phyloP scores from a whole-genome alignment of 1,140 invertebrate species.

The Lordiphosa mommai region DNA sequence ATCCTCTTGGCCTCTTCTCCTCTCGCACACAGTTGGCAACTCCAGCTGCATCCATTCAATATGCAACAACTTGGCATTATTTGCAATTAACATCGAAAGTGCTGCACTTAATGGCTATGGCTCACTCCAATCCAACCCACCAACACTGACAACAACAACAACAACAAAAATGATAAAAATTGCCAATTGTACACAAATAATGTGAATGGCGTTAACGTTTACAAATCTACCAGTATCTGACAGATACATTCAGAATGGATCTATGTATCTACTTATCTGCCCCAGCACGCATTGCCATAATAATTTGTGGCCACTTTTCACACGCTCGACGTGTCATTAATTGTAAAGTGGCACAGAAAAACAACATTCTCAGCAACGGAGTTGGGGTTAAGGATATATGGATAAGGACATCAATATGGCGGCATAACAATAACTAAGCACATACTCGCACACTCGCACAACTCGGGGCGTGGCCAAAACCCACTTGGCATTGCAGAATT shows the following conservation, averaged over 20 bases:
- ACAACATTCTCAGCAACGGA: slow-evolving; percentile 14
- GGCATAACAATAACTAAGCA: slow-evolving; percentile 34
- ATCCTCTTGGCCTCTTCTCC: not conserved
- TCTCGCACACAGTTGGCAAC: not conserved
- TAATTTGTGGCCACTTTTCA: slow-evolving; percentile 58
- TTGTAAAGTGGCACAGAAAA: slow-evolving; percentile 42
- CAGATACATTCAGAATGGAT: slow-evolving; percentile 14
- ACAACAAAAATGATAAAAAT: slow-evolving; percentile 9
- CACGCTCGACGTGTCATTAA: slow-evolving; percentile 57
- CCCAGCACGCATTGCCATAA: slow-evolving; percentile 24
- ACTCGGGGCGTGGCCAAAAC: slow-evolving; percentile 17
- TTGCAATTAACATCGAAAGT: slow-evolving; percentile 55
- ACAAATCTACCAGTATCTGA: slow-evolving; percentile 15
- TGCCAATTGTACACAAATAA: slow-evolving; percentile 22
- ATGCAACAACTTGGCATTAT: slow-evolving; percentile 22
- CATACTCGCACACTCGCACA: slow-evolving; percentile 11
- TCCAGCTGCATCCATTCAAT: slow-evolving; percentile 15
- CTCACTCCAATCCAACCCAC: not conserved
- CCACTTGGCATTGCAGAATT: slow-evolving; percentile 48
- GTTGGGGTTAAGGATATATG: not conserved
- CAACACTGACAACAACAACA: not conserved
- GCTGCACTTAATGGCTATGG: slow-evolving; percentile 22
- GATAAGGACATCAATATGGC: slow-evolving; percentile 3
- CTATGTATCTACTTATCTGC: not conserved
- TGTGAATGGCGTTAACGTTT: slow-evolving; percentile 3